These are phyloP conservation scores for Platynereis dumerilii DNA, from an alignment of 2,888 invertebrate species.

Conservation along the genomic window DNA sequence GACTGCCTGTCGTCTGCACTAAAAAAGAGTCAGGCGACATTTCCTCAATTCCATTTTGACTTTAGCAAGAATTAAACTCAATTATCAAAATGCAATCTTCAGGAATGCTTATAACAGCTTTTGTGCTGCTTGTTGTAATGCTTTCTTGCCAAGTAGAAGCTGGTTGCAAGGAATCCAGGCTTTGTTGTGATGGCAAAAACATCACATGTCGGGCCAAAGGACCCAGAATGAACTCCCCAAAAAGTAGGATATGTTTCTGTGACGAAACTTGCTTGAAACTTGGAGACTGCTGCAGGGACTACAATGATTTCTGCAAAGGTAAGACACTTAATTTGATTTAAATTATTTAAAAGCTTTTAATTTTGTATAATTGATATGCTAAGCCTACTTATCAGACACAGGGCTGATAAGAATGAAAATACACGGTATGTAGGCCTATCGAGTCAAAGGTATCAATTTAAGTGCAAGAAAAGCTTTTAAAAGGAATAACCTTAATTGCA, in stretches of 20 bases:
- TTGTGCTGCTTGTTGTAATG: background rate
- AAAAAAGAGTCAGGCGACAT: too few species aligned
- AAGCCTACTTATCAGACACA: too few species aligned
- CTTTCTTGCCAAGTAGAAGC: constrained; percentile 6
- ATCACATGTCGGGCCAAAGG: constrained; percentile 21
- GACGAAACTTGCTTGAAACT: constrained; percentile 88
- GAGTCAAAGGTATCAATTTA: too few species aligned
- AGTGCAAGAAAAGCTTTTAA: too few species aligned
- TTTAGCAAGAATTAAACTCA: too few species aligned
- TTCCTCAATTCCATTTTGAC: too few species aligned
- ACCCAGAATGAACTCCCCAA: constrained; percentile 12
- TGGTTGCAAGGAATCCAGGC: constrained; percentile 18
- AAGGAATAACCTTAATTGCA: too few species aligned
- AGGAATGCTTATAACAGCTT: background rate
- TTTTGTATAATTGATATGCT: too few species aligned
- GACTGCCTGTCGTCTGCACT: too few species aligned
- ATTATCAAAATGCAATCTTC: background rate
- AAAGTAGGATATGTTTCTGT: constrained; percentile 70
- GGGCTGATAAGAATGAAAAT: too few species aligned
- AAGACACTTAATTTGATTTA: constrained; percentile 59
- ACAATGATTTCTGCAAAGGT: constrained; percentile 88
- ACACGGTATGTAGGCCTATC: too few species aligned
- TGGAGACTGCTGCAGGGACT: constrained; percentile 88
- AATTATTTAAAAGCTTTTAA: too few species aligned
- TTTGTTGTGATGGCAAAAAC: constrained; percentile 29